Base-by-base conservation (phyloP, 2,797 vertebrate genomes). In the Denticeps clupeoides region DNA sequence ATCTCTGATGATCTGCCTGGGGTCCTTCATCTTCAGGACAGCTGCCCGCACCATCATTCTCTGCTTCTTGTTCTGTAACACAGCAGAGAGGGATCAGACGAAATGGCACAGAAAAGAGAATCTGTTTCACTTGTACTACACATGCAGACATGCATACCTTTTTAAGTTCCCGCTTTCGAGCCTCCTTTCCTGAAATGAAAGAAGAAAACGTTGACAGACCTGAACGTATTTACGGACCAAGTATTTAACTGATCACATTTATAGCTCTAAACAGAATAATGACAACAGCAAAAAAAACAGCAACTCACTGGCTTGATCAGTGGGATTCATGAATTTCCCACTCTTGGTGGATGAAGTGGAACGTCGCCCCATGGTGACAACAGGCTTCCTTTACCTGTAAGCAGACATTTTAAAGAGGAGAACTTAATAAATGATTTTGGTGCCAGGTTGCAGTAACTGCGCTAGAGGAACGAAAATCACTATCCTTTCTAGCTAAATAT, bases 281-380 rank as follows among this genome's bases (percentile, higher is more conserved):
- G n/a, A n/a, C n/a, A n/a, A n/a, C n/a, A n/a, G n/a, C n/a, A n/a
- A n/a, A n/a, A n/a, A 32, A 16, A 5, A 31, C 0, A 0, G 18
- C 51, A 24, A 97, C 94, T 91, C 77, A 97, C 94, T 82, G 60
- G 93, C 94, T 74, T 97, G 93, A 71, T 98, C 94, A 0, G 93
- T 98, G 75, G 94, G 94, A 58, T 98, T 98, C 94, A 98, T 98
- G 37, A 98, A 98, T 59, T 98, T 98, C 70, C 94, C 93, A 87
- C 93, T 98, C 87, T 98, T 98, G 78, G 93, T 98, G 90, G 94
- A 98, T 45, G 91, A 97, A 15, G 93, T 97, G 11, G 94, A 98
- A 70, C 94, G 87, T 53, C 94, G 83, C 58, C 94, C 94, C 94
- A 97, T 98, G 62, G 65, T 88, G 75, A 26, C 51, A 26, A 37